Percentiles rank a stretch among this genome's conserved stretches.
Evolutionary conservation across 2,113 vertebrate species (phyloP).

Genomic region (Oreochromis aureus): DNA sequence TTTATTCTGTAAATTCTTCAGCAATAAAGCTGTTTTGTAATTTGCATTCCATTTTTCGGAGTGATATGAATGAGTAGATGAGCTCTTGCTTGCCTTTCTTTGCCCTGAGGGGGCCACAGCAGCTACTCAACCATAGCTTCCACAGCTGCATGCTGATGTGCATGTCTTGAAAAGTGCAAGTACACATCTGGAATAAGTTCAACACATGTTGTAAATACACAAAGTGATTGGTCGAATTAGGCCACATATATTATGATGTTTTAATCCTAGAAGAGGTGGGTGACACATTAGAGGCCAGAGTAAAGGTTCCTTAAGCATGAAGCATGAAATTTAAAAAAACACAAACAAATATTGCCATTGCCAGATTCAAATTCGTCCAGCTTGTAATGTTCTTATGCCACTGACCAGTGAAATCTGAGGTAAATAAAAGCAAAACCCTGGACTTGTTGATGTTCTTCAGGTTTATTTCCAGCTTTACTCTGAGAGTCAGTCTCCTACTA

Average conservation of each 20-base stretch:
- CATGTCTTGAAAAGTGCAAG: neutral
- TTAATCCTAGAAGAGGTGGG: neutral
- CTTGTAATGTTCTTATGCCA: neutral
- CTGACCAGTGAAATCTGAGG: neutral
- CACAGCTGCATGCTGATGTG: neutral
- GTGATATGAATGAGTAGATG: neutral
- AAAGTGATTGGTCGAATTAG: neutral
- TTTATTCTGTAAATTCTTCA: neutral
- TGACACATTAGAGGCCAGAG: neutral
- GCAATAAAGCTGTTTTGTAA: neutral
- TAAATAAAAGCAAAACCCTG: neutral
- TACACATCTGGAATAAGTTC: neutral
- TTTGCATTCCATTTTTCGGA: neutral
- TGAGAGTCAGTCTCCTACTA: neutral
- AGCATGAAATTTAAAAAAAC: neutral
- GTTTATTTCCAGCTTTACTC: neutral
- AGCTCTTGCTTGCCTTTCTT: neutral
- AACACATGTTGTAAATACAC: neutral
- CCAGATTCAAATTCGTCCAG: neutral
- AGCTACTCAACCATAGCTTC: neutral
- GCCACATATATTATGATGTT: neutral
- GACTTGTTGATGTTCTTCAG: neutral
- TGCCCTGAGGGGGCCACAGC: neutral
- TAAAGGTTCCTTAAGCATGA: neutral
- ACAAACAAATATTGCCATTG: neutral